phyloP scores from a whole-genome alignment of 2,113 vertebrate species.

The Aspiorhynchus laticeps region DNA sequence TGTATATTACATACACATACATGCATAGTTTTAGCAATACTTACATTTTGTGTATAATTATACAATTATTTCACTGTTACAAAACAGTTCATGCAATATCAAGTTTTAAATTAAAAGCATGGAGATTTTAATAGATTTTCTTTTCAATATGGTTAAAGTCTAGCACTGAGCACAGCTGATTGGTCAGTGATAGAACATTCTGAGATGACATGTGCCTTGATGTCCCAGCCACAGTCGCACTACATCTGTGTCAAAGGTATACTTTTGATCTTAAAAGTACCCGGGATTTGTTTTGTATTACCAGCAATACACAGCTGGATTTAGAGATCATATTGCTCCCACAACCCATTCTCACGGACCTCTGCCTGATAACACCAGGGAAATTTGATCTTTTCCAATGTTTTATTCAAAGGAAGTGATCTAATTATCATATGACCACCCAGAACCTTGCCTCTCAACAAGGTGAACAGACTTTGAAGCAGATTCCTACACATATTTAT shows the following conservation, averaged over 20 bases:
- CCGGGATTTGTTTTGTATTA: constrained; percentile 4
- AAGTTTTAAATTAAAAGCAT: not conserved
- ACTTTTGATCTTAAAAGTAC: not conserved
- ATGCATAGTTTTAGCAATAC: not conserved
- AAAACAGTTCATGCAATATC: not conserved
- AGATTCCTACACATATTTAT: not conserved
- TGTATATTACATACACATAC: too few relatives aligned
- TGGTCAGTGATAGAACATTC: not conserved
- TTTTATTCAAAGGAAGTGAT: not conserved
- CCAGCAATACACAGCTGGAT: constrained; percentile 19
- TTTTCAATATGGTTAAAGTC: not conserved
- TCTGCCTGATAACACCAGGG: constrained; percentile 3
- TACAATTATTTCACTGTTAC: not conserved
- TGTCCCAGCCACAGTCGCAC: not conserved
- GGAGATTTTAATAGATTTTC: not conserved
- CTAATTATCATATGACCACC: not conserved
- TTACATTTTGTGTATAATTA: not conserved
- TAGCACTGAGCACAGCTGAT: not conserved
- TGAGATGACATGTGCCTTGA: not conserved
- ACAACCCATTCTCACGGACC: not conserved
- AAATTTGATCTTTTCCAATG: not conserved
- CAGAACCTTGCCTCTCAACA: not conserved
- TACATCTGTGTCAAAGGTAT: not conserved
- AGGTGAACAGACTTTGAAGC: not conserved
- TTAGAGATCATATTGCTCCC: not conserved